A percentile compares a stretch with the other conserved stretches of the same genome.
Evolutionary conservation across 2,113 vertebrate species (phyloP).

Genomic region (Platanista minor): DNA sequence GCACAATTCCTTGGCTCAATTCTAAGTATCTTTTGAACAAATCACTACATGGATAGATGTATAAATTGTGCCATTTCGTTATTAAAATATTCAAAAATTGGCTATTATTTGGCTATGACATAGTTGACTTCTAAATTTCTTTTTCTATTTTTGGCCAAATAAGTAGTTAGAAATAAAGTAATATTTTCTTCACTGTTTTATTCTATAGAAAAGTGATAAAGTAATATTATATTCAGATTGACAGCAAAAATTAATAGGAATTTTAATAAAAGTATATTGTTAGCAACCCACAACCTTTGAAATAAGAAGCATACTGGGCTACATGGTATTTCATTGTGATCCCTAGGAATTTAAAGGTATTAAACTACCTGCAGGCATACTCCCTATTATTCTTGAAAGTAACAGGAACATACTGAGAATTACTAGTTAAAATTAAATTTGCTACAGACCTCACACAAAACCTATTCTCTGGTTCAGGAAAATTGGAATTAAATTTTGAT

Average conservation of each 20-base stretch:
- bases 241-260: constrained; percentile 43
- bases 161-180: constrained; percentile 16
- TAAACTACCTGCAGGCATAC: constrained; percentile 52
- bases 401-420: constrained; percentile 71
- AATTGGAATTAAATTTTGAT: constrained; percentile 69
- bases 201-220: constrained; percentile 52
- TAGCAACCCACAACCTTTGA: constrained; percentile 56
- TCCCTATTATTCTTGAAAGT: constrained; percentile 61
- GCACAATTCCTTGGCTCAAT: background rate
- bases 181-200: constrained; percentile 33
- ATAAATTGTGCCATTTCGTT: background rate
- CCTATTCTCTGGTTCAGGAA: constrained; percentile 32
- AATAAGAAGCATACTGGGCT: constrained; percentile 33
- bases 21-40: background rate
- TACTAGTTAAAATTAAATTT: constrained; percentile 70
- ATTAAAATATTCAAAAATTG: constrained; percentile 18
- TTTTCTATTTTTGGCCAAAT: constrained; percentile 2
- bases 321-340: constrained; percentile 24
- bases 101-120: background rate
- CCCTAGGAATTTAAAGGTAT: constrained; percentile 52
- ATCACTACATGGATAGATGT: background rate
- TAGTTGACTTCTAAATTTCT: background rate
- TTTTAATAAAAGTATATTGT: constrained; percentile 56
- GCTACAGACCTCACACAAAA: constrained; percentile 48
- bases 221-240: constrained; percentile 41